Conservation (phyloP, 1,140 invertebrate species). For the Drosophila prosaltans region DNA sequence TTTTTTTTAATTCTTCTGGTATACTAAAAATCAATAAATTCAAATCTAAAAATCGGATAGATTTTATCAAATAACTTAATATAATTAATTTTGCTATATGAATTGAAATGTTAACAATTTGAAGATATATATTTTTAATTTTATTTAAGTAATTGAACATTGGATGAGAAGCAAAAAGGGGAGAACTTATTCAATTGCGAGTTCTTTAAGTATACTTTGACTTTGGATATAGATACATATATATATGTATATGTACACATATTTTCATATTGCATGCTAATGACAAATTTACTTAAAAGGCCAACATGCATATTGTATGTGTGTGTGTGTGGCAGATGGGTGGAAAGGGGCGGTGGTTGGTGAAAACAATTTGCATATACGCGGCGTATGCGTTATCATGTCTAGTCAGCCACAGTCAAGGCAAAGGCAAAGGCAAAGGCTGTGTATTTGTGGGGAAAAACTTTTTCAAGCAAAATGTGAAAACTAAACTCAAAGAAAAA, state of each 20-base stretch:
- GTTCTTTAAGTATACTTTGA: conserved; percentile 5
- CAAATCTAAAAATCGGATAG: no score
- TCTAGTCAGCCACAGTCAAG: conserved; percentile 14
- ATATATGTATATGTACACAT: neutral
- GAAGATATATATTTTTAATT: no score
- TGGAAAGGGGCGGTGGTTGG: neutral
- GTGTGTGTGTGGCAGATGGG: neutral
- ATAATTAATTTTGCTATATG: no score
- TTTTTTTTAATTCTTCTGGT: no score
- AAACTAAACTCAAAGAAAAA: conserved; percentile 13
- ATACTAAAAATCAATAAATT: no score
- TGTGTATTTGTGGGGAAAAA: neutral
- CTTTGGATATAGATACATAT: neutral
- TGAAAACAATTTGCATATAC: neutral
- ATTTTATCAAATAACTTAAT: no score
- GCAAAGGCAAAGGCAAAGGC: neutral
- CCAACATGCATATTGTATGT: neutral
- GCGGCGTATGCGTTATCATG: conserved; percentile 10
- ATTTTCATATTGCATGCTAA: conserved; percentile 7
- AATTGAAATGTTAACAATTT: no score
- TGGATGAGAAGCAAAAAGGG: neutral
- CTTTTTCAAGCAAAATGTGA: conserved; percentile 5
- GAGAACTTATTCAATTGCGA: neutral
- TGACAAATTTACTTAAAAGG: conserved; percentile 16
- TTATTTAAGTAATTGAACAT: neutral